Conservation (phyloP, 2,797 vertebrate species). For the Valencia hispanica region DNA sequence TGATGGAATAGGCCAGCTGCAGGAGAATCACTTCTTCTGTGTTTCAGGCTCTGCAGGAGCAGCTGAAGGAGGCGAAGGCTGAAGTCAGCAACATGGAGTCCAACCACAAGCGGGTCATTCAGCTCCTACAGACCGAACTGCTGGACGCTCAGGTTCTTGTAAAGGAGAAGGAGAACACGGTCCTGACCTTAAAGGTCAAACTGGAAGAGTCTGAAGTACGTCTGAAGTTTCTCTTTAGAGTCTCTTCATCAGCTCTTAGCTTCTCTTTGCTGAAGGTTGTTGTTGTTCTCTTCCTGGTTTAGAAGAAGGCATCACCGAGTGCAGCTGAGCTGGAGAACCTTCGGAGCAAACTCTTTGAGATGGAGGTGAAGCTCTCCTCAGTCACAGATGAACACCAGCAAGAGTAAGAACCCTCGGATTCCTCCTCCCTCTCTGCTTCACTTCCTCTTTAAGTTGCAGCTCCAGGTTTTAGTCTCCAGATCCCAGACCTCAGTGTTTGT, state of each 20-base stretch:
- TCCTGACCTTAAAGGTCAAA: slow-evolving; percentile 57
- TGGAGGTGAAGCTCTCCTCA: slow-evolving; percentile 83
- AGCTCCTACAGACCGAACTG: slow-evolving; percentile 81
- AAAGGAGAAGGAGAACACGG: slow-evolving; percentile 69
- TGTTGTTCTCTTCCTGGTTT: slow-evolving; percentile 4
- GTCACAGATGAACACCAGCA: slow-evolving; percentile 75
- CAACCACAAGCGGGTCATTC: slow-evolving; percentile 76
- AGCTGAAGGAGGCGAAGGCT: slow-evolving; percentile 71
- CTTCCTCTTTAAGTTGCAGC: background rate
- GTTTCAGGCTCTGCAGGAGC: slow-evolving; percentile 57
- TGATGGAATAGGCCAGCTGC: too few species aligned
- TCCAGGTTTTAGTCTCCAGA: too few species aligned
- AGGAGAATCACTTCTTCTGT: background rate
- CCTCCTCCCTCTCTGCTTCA: accelerated
- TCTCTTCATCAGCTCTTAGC: accelerated
- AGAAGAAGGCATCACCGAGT: slow-evolving; percentile 75
- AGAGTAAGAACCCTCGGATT: slow-evolving; percentile 77
- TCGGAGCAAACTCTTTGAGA: slow-evolving; percentile 81
- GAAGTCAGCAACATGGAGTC: slow-evolving; percentile 57
- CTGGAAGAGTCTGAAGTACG: slow-evolving; percentile 68
- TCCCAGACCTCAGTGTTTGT: too few species aligned
- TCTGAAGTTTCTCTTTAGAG: background rate
- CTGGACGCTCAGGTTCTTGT: slow-evolving; percentile 62
- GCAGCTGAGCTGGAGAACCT: slow-evolving; percentile 83
- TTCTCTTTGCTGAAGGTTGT: background rate